A percentile compares a stretch with the other conserved stretches of the same genome.
Evolutionary conservation across 2,888 invertebrate species (phyloP).

Genomic region (Bugulina stolonifera): DNA sequence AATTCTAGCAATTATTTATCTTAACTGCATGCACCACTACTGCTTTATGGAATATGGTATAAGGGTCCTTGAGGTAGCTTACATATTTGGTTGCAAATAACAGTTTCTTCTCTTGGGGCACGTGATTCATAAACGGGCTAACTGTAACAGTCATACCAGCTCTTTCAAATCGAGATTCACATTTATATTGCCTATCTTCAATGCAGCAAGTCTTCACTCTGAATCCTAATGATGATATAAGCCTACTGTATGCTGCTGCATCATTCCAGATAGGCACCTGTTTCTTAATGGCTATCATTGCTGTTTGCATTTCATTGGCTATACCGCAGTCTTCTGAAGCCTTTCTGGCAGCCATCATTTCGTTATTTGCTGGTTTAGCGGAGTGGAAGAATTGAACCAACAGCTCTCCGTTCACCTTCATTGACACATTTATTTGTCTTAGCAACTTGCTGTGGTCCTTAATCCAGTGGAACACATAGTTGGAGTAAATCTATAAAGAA

Average conservation of each 20-base stretch:
- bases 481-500: slow-evolving; percentile 24
- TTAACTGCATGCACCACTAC: slow-evolving; percentile 24
- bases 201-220: neutral
- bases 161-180: slow-evolving; percentile 12
- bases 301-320: neutral
- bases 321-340: slow-evolving; percentile 23
- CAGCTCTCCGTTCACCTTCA: neutral
- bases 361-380: neutral
- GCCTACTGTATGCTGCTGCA: neutral
- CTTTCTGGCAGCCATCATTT: slow-evolving; percentile 20
- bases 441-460: slow-evolving; percentile 20
- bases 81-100: slow-evolving; percentile 17
- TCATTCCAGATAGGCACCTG: slow-evolving; percentile 20
- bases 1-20: no score
- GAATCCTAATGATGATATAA: slow-evolving; percentile 3
- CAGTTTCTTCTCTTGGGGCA: slow-evolving; percentile 10
- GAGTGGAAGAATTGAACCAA: slow-evolving; percentile 25
- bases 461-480: slow-evolving; percentile 26
- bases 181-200: neutral
- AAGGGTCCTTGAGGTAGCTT: slow-evolving; percentile 18
- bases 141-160: slow-evolving; percentile 25
- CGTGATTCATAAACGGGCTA: slow-evolving; percentile 18
- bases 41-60: slow-evolving; percentile 20
- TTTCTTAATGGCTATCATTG: neutral
- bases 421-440: neutral